Percentiles rank a stretch among this genome's conserved stretches.
Conservation (phyloP, 2,797 vertebrate species). For the Lepilemur ruficaudatus region DNA sequence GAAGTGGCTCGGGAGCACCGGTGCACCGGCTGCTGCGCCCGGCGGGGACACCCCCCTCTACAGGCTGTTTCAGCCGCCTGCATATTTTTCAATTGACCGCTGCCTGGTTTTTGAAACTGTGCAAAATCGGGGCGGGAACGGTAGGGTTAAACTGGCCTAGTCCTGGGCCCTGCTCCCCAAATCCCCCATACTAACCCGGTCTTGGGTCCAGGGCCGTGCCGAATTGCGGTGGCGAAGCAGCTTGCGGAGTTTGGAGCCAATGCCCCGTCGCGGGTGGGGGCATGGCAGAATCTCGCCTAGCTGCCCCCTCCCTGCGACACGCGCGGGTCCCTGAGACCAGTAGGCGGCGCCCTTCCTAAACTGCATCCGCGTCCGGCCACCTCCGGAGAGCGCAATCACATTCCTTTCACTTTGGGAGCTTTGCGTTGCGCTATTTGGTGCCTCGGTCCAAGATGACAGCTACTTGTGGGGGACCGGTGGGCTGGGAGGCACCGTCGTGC, state of each 20-base stretch:
- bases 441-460: not conserved
- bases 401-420: conserved; percentile 60
- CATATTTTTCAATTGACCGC: not conserved
- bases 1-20: fast-evolving
- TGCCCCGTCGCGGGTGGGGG: not conserved
- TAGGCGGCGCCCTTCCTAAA: conserved; percentile 75
- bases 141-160: not conserved
- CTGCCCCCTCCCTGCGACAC: not conserved
- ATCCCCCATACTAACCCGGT: not conserved
- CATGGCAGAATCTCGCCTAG: not conserved
- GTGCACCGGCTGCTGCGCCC: not conserved
- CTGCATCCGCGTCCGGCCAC: not conserved
- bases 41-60: not conserved
- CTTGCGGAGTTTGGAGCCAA: not conserved
- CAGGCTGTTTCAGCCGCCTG: not conserved
- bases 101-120: not conserved
- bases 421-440: not conserved
- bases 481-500: not conserved
- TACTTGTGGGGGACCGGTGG: not conserved
- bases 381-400: not conserved
- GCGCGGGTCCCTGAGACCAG: conserved; percentile 35
- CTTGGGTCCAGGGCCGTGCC: not conserved
- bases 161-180: not conserved
- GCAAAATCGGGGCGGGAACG: not conserved
- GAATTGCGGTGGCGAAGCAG: not conserved